These are phyloP conservation scores for Dendroctonus ponderosae DNA, from an alignment of 1,140 invertebrate species.

Conservation along the genomic window DNA sequence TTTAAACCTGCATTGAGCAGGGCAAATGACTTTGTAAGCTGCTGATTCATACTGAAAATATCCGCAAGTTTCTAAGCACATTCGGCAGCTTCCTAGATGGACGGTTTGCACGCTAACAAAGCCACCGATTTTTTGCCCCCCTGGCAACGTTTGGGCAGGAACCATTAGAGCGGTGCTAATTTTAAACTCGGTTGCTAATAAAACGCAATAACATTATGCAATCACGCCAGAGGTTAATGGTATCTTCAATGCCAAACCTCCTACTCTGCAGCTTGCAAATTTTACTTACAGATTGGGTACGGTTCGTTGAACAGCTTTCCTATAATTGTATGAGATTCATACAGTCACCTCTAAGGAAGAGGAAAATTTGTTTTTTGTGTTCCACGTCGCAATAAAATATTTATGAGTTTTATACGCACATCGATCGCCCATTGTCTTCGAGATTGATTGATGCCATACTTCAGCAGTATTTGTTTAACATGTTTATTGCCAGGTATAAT, in stretches of 20 bases:
- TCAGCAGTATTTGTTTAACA: too few species aligned
- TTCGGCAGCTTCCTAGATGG: too few species aligned
- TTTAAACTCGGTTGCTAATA: conserved; percentile 24
- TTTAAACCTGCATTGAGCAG: too few species aligned
- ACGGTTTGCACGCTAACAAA: too few species aligned
- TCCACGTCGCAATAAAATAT: conserved; percentile 22
- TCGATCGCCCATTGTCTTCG: too few species aligned
- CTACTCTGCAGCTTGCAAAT: conserved; percentile 33
- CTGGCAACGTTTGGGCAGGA: conserved; percentile 14
- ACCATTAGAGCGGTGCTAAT: conserved; percentile 13
- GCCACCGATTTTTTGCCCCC: too few species aligned
- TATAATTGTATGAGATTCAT: conserved; percentile 30
- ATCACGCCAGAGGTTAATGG: conserved; percentile 31
- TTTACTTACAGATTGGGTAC: conserved; percentile 29
- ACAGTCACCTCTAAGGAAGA: conserved; percentile 18
- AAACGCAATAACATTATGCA: conserved; percentile 29
- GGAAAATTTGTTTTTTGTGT: conserved; percentile 11
- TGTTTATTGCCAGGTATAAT: too few species aligned
- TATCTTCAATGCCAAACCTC: conserved; percentile 36
- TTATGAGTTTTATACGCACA: conserved; percentile 15
- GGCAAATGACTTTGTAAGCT: too few species aligned
- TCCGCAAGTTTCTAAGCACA: too few species aligned
- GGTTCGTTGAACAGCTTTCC: conserved; percentile 32
- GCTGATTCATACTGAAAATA: too few species aligned
- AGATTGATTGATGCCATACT: too few species aligned